Conservation (phyloP, 1,140 invertebrate species). For the Thaumetopoea pityocampa region DNA sequence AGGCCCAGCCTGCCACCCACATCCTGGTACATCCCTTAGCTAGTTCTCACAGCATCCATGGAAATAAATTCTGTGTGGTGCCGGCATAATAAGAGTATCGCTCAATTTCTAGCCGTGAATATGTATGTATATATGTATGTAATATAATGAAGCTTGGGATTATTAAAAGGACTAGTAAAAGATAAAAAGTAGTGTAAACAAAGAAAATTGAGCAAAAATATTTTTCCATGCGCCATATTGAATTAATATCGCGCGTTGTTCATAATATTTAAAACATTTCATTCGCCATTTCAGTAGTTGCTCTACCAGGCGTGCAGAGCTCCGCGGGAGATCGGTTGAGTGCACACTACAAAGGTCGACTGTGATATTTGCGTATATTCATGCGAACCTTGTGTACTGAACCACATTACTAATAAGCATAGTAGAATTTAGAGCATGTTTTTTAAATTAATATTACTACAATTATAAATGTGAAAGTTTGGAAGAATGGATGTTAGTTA, state of each 20-base stretch:
- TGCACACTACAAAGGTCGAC: constrained; percentile 45
- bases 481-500: no score
- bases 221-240: constrained; percentile 25
- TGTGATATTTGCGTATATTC: constrained; percentile 47
- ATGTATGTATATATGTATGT: no score
- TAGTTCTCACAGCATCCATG: no score
- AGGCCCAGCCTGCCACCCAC: no score
- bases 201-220: constrained; percentile 17
- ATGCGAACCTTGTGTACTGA: constrained; percentile 39
- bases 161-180: no score
- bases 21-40: no score
- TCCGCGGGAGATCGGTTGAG: constrained; percentile 42
- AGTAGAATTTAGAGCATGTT: not conserved
- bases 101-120: no score
- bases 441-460: no score
- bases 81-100: no score
- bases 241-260: constrained; percentile 34
- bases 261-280: constrained; percentile 49
- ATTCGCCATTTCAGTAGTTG: constrained; percentile 45
- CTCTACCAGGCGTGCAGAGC: constrained; percentile 36
- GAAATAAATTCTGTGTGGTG: no score
- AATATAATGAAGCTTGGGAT: no score
- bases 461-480: no score
- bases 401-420: constrained; percentile 19
- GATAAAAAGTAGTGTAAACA: constrained; percentile 7